These are phyloP conservation scores for Drosophila mulleri DNA, from an alignment of 2,888 invertebrate species.

Conservation along the genomic window DNA sequence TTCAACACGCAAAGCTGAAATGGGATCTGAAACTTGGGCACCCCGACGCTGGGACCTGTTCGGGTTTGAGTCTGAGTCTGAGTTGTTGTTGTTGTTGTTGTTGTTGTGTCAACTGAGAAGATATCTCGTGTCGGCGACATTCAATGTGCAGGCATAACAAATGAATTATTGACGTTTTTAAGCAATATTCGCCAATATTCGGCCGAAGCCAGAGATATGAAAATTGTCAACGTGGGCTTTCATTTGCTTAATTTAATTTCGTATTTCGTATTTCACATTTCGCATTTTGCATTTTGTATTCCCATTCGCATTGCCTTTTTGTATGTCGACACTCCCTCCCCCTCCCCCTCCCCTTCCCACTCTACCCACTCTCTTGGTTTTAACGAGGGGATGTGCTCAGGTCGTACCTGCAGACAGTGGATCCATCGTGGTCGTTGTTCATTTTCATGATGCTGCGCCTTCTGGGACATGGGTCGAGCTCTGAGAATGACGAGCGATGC, in stretches of 20 bases:
- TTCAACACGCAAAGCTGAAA: slow-evolving; percentile 66
- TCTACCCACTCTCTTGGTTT: slow-evolving; percentile 72
- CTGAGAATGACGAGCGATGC: slow-evolving; percentile 17
- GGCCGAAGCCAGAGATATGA: slow-evolving; percentile 64
- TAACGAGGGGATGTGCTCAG: slow-evolving; percentile 64
- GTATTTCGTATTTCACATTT: slow-evolving; percentile 57
- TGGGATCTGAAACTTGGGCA: slow-evolving; percentile 7
- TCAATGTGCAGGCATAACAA: slow-evolving; percentile 85
- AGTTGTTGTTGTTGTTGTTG: background rate
- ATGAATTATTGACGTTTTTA: slow-evolving; percentile 85
- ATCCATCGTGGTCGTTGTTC: slow-evolving; percentile 70
- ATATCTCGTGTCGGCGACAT: slow-evolving; percentile 83
- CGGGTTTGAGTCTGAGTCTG: background rate
- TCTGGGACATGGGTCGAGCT: slow-evolving; percentile 32
- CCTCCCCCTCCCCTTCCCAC: slow-evolving; percentile 28
- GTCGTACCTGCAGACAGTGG: slow-evolving; percentile 13
- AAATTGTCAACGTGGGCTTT: slow-evolving; percentile 82
- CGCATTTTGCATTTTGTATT: slow-evolving; percentile 1
- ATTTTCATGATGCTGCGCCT: slow-evolving; percentile 53
- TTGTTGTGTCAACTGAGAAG: slow-evolving; percentile 34
- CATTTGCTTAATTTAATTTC: slow-evolving; percentile 82
- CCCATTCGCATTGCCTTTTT: slow-evolving; percentile 58
- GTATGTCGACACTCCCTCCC: slow-evolving; percentile 55
- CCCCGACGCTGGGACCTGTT: slow-evolving; percentile 16
- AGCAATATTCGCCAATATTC: slow-evolving; percentile 84